Conservation (phyloP, 2,113 vertebrate genomes). For the Platichthys stellatus region DNA sequence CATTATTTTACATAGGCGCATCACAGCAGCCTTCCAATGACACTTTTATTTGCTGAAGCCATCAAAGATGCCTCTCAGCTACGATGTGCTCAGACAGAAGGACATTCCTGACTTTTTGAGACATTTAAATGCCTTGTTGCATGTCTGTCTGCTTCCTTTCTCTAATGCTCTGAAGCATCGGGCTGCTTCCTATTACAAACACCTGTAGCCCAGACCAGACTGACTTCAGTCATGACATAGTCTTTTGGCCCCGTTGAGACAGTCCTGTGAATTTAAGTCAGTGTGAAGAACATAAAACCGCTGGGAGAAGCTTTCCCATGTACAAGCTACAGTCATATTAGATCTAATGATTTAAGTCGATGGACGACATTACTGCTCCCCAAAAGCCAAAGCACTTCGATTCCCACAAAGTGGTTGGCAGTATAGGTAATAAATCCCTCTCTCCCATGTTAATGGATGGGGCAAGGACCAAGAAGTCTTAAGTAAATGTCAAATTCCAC, state of each 20-base stretch:
- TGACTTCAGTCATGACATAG: constrained; percentile 1
- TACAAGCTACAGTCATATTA: background rate
- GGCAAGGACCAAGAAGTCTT: too few species aligned
- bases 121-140: constrained; percentile 71
- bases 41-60: constrained; percentile 60
- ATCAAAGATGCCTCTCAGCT: constrained; percentile 69
- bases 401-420: too few species aligned
- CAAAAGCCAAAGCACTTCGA: too few species aligned
- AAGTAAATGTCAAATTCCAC: too few species aligned
- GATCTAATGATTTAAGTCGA: background rate
- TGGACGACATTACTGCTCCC: background rate
- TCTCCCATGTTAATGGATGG: too few species aligned
- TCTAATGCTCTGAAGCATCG: constrained; percentile 34
- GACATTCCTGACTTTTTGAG: constrained; percentile 85
- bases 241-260: background rate
- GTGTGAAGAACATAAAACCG: background rate
- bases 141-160: constrained; percentile 82
- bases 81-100: constrained; percentile 81
- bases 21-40: constrained; percentile 5
- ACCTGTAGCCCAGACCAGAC: constrained; percentile 68
- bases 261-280: background rate
- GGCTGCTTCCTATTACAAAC: constrained; percentile 84
- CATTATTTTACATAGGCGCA: background rate
- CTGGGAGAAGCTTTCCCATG: background rate
- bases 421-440: too few species aligned